Evolutionary conservation across 2,797 vertebrate genomes (phyloP), one percentile per base, ranked within the genome.

Genomic region (Antrozous pallidus): DNA sequence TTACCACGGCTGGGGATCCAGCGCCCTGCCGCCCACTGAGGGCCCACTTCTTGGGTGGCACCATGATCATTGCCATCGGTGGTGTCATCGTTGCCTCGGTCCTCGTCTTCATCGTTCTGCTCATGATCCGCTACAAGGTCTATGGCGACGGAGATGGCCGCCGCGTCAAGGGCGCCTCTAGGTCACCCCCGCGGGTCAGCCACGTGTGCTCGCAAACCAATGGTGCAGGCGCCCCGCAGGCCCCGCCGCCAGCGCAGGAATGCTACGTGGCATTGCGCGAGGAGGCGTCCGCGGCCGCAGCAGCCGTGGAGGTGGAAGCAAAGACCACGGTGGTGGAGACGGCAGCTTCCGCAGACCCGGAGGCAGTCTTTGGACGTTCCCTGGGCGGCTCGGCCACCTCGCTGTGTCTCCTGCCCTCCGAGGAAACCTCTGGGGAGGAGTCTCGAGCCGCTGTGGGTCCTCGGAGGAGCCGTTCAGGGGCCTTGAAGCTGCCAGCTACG

Each of bases 11-110:
- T 5, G 98, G 97, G 0, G 98, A 99, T 81, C 96, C 98, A 16
- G 98, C 98, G 45, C 99, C 99, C 94, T 99, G 99, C 94, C 98
- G 98, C 63, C 98, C 99, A 40, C 98, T 99, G 95, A 98, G 99
- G 95, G 99, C 99, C 75, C 99, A 99, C 94, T 99, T 99, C 97
- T 95, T 99, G 92, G 99, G 99, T 9, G 99, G 99, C 45, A 99
- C 99, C 61, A 99, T 99, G 98, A 99, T 99, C 97, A 99, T 99
- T 97, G 99, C 99, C 98, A 99, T 99, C n/a, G 99, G 99, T 33
- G 99, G 99, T 74, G 99, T 99, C 97, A 99, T 99, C n/a, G 99
- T 99, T 58, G 99, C 99, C 6, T 99, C 99, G 2, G 99, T 99
- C 95, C 98, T 99, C 36, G 99, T 99, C 94, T 99, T 99, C 98